Base-by-base conservation (phyloP, 2,888 invertebrate species). In the Drosophila recens region DNA sequence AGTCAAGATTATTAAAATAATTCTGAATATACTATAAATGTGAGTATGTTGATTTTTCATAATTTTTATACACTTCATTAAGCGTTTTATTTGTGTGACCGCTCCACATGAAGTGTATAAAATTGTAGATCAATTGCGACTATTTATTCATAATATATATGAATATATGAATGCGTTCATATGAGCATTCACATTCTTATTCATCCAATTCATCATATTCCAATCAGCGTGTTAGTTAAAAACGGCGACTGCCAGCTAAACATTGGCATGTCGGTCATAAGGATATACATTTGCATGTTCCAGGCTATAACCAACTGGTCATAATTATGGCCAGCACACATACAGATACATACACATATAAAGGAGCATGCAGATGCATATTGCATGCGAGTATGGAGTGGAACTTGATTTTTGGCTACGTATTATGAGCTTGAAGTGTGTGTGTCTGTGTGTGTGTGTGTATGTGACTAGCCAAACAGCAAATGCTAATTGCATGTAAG, bases 401-500 rank as follows among this genome's bases (percentile, higher is more conserved):
- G 57, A 51, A 57, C 75, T 80, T 86, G 69, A 83, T 83, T 86
- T 82, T 73, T 75, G 82, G 68, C 70, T 49, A 57, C 48, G 67
- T 59, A 59, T 59, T 54, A 51, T 72, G 36, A 53, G 59, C 27
- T 13, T 58, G 34, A 45, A 30, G 1, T 5, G 40, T 62, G 17
- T 49, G 20, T 33, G 33, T 27, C 2, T 40, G 17, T 17, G 17
- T 17, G 17, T 17, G 17, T 30, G 54, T 59, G 58, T 72, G 48
- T 9, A 49, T 40, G 51, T 6, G 67, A 27, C 61, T 67, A 58
- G 52, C 67, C 72, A 68, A 71, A 78, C 73, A 72, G 82, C 75
- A 87, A 87, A 87, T 82, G 85, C 84, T 82, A 84, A 84, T 84
- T 87, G 72, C 82, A 79, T 79, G 80, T 68, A 79, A 83, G 79